These are phyloP conservation scores for Ochropacha duplaris DNA, from an alignment of 2,888 invertebrate genomes.

Conservation along the genomic window DNA sequence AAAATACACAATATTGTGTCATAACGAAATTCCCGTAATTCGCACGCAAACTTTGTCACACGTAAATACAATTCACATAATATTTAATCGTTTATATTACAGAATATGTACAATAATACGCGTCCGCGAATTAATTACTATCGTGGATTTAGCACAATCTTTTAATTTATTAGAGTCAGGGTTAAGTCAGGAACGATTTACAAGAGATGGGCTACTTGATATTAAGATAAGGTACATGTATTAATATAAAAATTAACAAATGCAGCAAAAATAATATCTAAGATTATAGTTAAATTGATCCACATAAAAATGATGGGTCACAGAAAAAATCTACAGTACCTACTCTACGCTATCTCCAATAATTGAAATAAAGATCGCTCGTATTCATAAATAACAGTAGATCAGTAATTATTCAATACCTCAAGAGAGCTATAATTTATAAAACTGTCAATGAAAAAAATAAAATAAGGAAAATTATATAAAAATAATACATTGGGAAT, in stretches of 20 bases:
- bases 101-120: conserved; percentile 67
- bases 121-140: conserved; percentile 47
- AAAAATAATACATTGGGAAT: too few relatives aligned
- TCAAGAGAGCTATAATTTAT: too few relatives aligned
- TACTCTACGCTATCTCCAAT: too few relatives aligned
- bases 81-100: conserved; percentile 54
- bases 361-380: too few relatives aligned
- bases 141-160: conserved; percentile 61
- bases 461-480: too few relatives aligned
- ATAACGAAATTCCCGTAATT: conserved; percentile 51
- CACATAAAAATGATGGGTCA: too few relatives aligned
- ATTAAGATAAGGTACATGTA: too few relatives aligned
- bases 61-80: conserved; percentile 57
- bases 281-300: conserved; percentile 11
- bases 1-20: conserved; percentile 28
- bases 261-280: background rate
- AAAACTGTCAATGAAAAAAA: too few relatives aligned
- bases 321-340: too few relatives aligned
- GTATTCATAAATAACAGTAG: too few relatives aligned
- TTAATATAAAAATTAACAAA: too few relatives aligned
- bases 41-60: conserved; percentile 53
- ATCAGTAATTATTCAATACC: too few relatives aligned
- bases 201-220: background rate
- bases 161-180: conserved; percentile 30
- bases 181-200: background rate